phyloP scores from a whole-genome alignment of 1,140 invertebrate genomes.

The Teleogryllus occipitalis region DNA sequence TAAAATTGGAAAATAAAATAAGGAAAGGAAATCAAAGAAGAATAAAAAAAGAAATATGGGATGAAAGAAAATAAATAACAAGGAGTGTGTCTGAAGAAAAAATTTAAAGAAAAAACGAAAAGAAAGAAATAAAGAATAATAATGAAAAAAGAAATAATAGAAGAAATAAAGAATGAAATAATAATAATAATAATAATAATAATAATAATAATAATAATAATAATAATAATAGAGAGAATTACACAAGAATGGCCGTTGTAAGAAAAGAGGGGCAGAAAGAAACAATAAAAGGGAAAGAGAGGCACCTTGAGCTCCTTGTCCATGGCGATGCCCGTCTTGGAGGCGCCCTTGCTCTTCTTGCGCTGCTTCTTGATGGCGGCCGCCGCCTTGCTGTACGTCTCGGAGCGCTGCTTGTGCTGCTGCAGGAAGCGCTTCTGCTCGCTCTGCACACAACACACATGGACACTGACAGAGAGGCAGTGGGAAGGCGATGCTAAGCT shows the following conservation, averaged over 20 bases:
- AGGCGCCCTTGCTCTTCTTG: constrained; percentile 65
- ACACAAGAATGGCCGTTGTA: neutral
- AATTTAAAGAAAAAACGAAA: neutral
- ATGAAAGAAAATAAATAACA: neutral
- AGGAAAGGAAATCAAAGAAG: neutral
- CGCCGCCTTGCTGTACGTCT: constrained; percentile 80
- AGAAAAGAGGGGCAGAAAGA: neutral
- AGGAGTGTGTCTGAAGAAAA: neutral
- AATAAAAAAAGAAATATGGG: neutral
- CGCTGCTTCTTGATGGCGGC: constrained; percentile 81
- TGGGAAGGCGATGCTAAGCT: no score
- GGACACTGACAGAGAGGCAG: neutral
- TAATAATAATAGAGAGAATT: no score
- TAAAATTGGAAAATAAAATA: neutral
- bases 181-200: neutral
- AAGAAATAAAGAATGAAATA: neutral
- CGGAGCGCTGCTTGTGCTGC: constrained; percentile 78
- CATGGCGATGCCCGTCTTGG: constrained; percentile 67
- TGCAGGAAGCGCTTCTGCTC: constrained; percentile 85
- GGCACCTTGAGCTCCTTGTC: constrained; percentile 81
- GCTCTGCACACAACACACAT: constrained; percentile 43
- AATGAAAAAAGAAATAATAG: no score
- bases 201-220: neutral
- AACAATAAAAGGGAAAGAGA: neutral
- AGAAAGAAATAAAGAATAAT: neutral